Evolutionary conservation across 2,113 vertebrate genomes (phyloP).

Genomic region (Myrmecophaga tridactyla): DNA sequence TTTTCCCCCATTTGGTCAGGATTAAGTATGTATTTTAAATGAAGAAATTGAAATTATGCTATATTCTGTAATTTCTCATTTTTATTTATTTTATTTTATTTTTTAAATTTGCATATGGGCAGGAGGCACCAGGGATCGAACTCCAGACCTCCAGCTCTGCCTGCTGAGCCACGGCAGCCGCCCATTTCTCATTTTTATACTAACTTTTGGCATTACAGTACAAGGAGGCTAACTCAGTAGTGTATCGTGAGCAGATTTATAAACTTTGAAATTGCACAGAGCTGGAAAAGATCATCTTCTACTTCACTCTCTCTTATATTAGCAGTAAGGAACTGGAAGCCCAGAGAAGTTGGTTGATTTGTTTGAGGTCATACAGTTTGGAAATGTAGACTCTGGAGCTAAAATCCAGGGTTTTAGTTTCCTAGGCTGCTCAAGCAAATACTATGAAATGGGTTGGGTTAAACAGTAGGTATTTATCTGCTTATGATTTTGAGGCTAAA

Average conservation of each 20-base stretch:
- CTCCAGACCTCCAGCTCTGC: no score
- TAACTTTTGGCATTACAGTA: slow-evolving; percentile 53
- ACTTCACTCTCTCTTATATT: not conserved
- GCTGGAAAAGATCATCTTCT: not conserved
- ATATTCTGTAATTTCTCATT: slow-evolving; percentile 33
- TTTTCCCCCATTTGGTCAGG: no score
- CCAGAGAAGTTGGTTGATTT: not conserved
- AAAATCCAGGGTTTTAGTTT: not conserved
- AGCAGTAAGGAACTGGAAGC: slow-evolving; percentile 6
- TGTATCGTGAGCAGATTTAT: slow-evolving; percentile 24
- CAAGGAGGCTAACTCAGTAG: slow-evolving; percentile 21
- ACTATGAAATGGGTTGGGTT: no score
- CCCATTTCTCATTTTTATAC: slow-evolving; percentile 24
- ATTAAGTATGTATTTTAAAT: slow-evolving; percentile 44
- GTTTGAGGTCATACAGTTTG: slow-evolving; percentile 26
- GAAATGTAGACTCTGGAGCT: not conserved
- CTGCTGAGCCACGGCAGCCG: no score
- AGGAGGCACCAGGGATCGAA: no score
- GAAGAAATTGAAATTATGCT: slow-evolving; percentile 21
- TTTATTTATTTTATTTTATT: no score
- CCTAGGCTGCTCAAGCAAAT: no score
- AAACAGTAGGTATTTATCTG: no score
- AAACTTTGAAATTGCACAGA: slow-evolving; percentile 7
- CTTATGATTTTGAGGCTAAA: no score
- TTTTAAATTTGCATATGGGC: no score